Base-by-base conservation (phyloP, 2,888 invertebrate genomes). In the Trachelus troglodyta region DNA sequence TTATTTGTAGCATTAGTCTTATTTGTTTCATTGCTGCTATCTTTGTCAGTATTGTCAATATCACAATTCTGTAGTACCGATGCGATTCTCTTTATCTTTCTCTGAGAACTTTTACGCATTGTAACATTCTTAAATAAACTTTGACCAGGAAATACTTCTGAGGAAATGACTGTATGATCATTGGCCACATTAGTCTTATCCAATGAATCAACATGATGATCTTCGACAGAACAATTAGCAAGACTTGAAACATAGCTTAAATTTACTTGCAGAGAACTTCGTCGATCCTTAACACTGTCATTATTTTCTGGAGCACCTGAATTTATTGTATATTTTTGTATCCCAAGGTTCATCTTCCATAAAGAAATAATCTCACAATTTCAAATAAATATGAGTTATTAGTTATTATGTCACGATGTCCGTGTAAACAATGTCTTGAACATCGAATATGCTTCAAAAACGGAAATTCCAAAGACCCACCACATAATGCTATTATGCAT, bases 231-330 rank as follows among this genome's bases (percentile, higher is more conserved):
- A 9, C 88, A 87, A 75, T 88, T 84, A 11, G 85, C 83, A 68
- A 85, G 73, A 75, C 84, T 82, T 0, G 88, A 83, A 2, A 74
- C 76, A 69, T 78, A 89, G 80, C 90, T 90, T 75, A 90, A 81
- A 82, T 90, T 90, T 1, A 90, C 89, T 80, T 77, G 82, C 71
- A 90, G 69, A 1, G 90, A 90, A 76, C 86, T 89, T 69, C 85
- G 81, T 34, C 85, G 85, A 78, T 3, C 74, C 33, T 12, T 76
- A 11, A 35, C 69, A 75, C 69, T 81, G 11, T 71, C 31, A 23
- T 34, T 71, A 1, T 31, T 4, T 15, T 31, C 71, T 34, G 12
- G 4, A 31, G 15, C 15, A 71, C 9, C 12, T 23, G 56, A 56
- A 56, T 23, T 56, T 56, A 2, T 56, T 56, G 23, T 56, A 56